A percentile compares a stretch with the other conserved stretches of the same genome.
Conservation (phyloP, 2,797 vertebrate genomes). For the Enteromius radiatus region DNA sequence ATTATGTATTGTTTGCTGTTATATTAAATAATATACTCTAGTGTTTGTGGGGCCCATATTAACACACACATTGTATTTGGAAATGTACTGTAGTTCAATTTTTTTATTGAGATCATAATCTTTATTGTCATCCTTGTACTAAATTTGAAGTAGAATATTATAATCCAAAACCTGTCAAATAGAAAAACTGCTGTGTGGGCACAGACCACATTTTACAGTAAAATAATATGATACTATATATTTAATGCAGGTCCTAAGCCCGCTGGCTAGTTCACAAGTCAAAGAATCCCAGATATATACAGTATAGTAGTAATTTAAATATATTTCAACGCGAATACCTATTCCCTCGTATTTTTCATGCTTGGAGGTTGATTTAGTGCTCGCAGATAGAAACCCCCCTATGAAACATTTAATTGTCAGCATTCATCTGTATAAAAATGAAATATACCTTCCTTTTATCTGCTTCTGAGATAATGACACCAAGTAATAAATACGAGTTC, state of each 20-base stretch:
- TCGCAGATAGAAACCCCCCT: conserved; percentile 6
- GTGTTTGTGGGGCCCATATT: neutral
- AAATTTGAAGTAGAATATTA: neutral
- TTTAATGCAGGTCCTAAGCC: conserved; percentile 10
- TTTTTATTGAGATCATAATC: neutral
- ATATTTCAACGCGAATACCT: conserved; percentile 3
- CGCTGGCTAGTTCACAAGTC: conserved; percentile 5
- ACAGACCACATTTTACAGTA: conserved; percentile 12
- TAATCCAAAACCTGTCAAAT: neutral
- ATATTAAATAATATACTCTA: neutral
- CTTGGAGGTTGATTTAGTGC: conserved; percentile 38
- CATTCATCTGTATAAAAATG: conserved; percentile 50
- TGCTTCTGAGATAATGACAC: conserved; percentile 44
- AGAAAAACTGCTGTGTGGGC: neutral
- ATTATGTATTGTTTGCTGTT: neutral
- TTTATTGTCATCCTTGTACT: neutral
- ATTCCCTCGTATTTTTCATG: conserved; percentile 27
- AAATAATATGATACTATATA: neutral
- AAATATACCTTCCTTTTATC: conserved; percentile 37
- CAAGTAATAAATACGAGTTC: conserved; percentile 43
- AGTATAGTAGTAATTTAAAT: conserved; percentile 20
- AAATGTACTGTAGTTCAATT: neutral
- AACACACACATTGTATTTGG: neutral
- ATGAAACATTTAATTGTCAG: conserved; percentile 36
- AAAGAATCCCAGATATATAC: neutral